These are phyloP conservation scores for Psittacara wagleri DNA, from an alignment of 2,113 vertebrate species.

Conservation along the genomic window DNA sequence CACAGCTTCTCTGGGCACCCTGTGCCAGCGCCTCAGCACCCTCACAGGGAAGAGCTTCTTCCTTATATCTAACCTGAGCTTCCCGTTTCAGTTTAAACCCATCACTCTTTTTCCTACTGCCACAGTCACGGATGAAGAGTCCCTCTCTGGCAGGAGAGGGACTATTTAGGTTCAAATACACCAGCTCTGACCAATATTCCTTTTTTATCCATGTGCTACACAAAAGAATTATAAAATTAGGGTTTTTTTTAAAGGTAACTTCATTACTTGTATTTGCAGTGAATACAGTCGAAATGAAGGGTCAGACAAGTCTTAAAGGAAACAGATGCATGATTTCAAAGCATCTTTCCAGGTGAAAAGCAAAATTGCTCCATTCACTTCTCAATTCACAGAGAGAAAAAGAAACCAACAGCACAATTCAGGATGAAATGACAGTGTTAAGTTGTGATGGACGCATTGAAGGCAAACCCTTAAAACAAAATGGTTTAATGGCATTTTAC, in stretches of 20 bases:
- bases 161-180: background rate
- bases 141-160: background rate
- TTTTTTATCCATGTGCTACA: background rate
- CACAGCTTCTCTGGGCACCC: background rate
- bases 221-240: background rate
- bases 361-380: background rate
- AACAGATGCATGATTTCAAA: background rate
- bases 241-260: fast-evolving
- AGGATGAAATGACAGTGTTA: background rate
- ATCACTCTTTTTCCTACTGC: background rate
- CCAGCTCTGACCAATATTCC: background rate
- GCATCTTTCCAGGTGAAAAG: background rate
- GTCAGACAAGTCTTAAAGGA: background rate
- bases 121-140: background rate
- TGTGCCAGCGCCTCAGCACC: background rate
- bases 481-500: fast-evolving
- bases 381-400: background rate
- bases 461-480: background rate
- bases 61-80: background rate
- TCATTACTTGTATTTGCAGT: background rate
- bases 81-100: background rate
- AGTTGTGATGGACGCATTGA: fast-evolving
- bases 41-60: background rate
- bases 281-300: fast-evolving
- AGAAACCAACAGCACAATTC: background rate